Base-by-base conservation (phyloP, 2,888 invertebrate species). In the Phymatocera aterrima region DNA sequence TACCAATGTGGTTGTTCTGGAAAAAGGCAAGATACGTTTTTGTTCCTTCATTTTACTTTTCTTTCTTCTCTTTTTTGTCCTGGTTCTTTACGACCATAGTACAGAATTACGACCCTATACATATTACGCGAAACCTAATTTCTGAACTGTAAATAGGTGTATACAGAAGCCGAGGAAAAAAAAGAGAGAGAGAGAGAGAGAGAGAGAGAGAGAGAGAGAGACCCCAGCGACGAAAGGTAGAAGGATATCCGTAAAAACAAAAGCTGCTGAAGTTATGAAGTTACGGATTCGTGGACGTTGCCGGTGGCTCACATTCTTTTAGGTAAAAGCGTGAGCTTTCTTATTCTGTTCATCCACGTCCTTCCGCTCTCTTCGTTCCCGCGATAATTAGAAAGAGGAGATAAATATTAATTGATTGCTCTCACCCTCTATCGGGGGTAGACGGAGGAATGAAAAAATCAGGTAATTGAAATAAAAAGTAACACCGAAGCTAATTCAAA, bases 131-230 rank as follows among this genome's bases (percentile, higher is more conserved):
- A 34, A 72, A 72, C 48, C 72, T 72, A 72, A 72, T 72, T 72
- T 72, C 72, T 72, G 72, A 72, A 72, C 72, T 72, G 72, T 72
- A 72, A 72, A 51, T 72, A 72, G 48, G 51, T 68, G 46, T 43
- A 46, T 28, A 18, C 37, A 64, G 34, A 64, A 40, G 24, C 24
- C 43, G n/a, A n/a, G n/a, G n/a, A n/a, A n/a, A n/a, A n/a, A n/a
- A n/a, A n/a, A n/a, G n/a, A n/a, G n/a, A n/a, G n/a, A n/a, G n/a
- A n/a, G n/a, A n/a, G n/a, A n/a, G n/a, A n/a, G n/a, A n/a, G n/a
- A n/a, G n/a, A n/a, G n/a, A n/a, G n/a, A n/a, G n/a, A n/a, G n/a
- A n/a, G n/a, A n/a, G n/a, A 24, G 21, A 28, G 72, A 34, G 72
- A 34, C 31, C 8, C n/a, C n/a, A n/a, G n/a, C n/a, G n/a, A n/a